Evolutionary conservation across 2,888 invertebrate genomes (phyloP).

Genomic region (Ethmia dodecea): DNA sequence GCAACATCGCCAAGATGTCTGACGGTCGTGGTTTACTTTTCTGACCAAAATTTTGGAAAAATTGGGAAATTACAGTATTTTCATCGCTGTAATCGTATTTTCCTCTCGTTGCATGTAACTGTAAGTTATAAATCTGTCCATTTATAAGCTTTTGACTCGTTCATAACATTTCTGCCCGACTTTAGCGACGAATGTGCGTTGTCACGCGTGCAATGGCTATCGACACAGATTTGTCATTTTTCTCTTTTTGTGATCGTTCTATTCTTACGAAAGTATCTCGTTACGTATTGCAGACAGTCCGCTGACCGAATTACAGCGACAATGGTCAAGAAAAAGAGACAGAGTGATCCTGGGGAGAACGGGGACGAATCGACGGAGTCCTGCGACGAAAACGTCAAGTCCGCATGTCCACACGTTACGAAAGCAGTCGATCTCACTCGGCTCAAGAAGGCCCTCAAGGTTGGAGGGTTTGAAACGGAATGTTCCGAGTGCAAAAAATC

Average conservation of each 20-base stretch:
- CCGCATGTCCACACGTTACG: slow-evolving; percentile 82
- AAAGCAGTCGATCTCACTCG: slow-evolving; percentile 81
- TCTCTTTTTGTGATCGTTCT: slow-evolving; percentile 71
- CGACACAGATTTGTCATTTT: slow-evolving; percentile 75
- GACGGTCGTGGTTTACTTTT: slow-evolving; percentile 60
- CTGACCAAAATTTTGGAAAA: slow-evolving; percentile 54
- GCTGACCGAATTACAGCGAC: slow-evolving; percentile 47
- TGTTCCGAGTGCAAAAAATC: slow-evolving; percentile 79
- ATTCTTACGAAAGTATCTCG: slow-evolving; percentile 72
- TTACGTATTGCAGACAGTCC: slow-evolving; percentile 68
- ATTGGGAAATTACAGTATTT: slow-evolving; percentile 37
- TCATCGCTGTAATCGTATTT: slow-evolving; percentile 33
- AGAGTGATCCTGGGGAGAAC: slow-evolving; percentile 80
- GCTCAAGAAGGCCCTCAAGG: slow-evolving; percentile 77
- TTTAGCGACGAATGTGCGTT: slow-evolving; percentile 63
- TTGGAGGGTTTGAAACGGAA: slow-evolving; percentile 69
- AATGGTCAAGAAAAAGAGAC: slow-evolving; percentile 87
- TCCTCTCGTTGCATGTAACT: slow-evolving; percentile 51
- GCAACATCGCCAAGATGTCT: slow-evolving; percentile 66
- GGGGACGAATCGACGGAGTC: slow-evolving; percentile 84
- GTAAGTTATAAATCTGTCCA: slow-evolving; percentile 50
- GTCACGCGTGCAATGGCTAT: slow-evolving; percentile 76
- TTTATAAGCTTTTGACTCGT: slow-evolving; percentile 24
- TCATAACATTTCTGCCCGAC: slow-evolving; percentile 22
- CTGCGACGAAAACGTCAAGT: slow-evolving; percentile 81